These are phyloP conservation scores for Cheilosia vernalis DNA, from an alignment of 2,888 invertebrate species.

Conservation along the genomic window DNA sequence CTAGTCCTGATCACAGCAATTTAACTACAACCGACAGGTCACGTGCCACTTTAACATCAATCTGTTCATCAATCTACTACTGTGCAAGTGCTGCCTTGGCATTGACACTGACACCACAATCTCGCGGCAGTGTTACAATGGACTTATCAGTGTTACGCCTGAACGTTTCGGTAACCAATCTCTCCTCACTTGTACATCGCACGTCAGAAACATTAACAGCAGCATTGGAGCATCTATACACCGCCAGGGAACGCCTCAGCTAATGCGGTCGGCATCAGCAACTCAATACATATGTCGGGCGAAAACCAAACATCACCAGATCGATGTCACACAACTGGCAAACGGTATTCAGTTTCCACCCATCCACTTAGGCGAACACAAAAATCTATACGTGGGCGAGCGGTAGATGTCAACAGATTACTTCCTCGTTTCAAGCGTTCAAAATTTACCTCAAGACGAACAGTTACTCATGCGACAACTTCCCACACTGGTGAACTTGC, in stretches of 20 bases:
- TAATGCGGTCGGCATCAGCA: conserved; percentile 25
- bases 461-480: conserved; percentile 4
- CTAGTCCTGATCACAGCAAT: no score
- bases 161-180: background rate
- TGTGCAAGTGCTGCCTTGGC: background rate
- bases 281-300: conserved; percentile 16
- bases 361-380: background rate
- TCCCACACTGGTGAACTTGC: conserved; percentile 9
- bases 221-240: background rate
- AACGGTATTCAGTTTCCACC: background rate
- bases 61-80: background rate
- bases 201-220: background rate
- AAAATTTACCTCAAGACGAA: conserved; percentile 29
- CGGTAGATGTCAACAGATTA: conserved; percentile 3
- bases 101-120: background rate
- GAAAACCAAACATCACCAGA: background rate
- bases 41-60: background rate
- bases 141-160: background rate
- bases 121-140: background rate
- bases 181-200: background rate
- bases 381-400: background rate
- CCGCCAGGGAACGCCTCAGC: background rate
- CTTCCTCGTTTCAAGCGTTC: conserved; percentile 27
- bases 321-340: background rate
- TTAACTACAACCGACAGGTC: no score